Conservation (phyloP, 1,140 invertebrate genomes). For the Leptopilina clavipes region DNA sequence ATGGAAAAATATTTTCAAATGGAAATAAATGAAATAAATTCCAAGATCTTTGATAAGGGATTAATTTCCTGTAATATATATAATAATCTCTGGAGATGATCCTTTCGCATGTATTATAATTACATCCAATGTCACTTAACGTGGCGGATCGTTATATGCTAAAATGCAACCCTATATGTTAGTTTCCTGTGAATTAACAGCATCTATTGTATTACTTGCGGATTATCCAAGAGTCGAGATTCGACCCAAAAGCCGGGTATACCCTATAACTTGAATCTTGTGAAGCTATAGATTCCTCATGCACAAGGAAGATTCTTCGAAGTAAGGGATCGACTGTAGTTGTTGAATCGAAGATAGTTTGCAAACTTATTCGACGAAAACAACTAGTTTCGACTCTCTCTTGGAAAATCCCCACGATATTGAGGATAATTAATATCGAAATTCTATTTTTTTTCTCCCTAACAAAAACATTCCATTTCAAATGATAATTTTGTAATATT, state of each 20-base stretch:
- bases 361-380: constrained; percentile 35
- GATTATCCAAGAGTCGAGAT: constrained; percentile 27
- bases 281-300: constrained; percentile 24
- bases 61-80: too few species aligned
- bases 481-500: neutral
- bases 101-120: neutral
- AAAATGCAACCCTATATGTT: constrained; percentile 11
- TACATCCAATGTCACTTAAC: constrained; percentile 4
- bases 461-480: neutral
- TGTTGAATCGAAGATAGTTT: constrained; percentile 29
- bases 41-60: too few species aligned
- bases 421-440: constrained; percentile 23
- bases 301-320: constrained; percentile 14
- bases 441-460: constrained; percentile 5
- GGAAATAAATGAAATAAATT: too few species aligned
- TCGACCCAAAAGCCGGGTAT: constrained; percentile 14
- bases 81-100: too few species aligned
- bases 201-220: constrained; percentile 36
- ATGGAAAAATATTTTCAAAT: too few species aligned
- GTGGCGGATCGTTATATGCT: neutral
- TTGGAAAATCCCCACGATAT: neutral
- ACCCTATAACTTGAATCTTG: constrained; percentile 14
- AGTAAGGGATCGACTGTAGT: neutral
- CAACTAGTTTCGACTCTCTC: constrained; percentile 23
- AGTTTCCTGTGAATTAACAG: constrained; percentile 18